Evolutionary conservation across 2,888 invertebrate genomes (phyloP).

Genomic region (Oscheius myriophilus): DNA sequence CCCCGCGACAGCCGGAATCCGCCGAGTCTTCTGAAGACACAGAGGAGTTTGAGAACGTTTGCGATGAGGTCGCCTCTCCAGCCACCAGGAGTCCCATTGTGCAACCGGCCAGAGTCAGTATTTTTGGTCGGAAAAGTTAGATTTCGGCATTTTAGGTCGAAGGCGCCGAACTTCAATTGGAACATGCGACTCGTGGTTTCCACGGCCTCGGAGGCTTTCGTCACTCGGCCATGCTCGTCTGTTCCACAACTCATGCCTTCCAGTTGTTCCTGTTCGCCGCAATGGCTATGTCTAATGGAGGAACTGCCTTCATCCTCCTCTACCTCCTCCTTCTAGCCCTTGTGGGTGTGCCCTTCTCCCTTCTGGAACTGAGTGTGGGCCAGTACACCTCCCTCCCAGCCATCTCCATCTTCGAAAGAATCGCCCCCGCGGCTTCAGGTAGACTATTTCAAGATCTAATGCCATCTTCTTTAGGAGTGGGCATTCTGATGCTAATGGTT

Average conservation of each 20-base stretch:
- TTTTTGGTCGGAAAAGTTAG: too few species aligned
- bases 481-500: constrained; percentile 16
- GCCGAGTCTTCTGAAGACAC: not conserved
- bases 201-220: constrained; percentile 6
- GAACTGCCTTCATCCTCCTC: constrained; percentile 20
- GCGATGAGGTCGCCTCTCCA: not conserved
- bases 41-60: constrained; percentile 23
- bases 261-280: constrained; percentile 12
- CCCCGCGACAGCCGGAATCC: not conserved
- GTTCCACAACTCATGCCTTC: constrained; percentile 13
- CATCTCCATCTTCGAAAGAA: constrained; percentile 14
- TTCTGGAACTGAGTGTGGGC: constrained; percentile 19
- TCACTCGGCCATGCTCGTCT: constrained; percentile 15
- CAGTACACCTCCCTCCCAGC: constrained; percentile 30
- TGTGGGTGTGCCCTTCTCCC: constrained; percentile 6
- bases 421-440: constrained; percentile 21
- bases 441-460: not conserved
- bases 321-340: constrained; percentile 6
- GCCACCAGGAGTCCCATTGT: constrained; percentile 12
- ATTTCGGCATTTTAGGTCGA: constrained; percentile 11
- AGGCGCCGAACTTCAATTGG: constrained; percentile 18
- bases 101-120: not conserved
- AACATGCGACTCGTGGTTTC: constrained; percentile 15
- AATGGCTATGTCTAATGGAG: not conserved
- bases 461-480: constrained; percentile 12